Evolutionary conservation across 2,797 vertebrate genomes (phyloP), one percentile per base, ranked within the genome.

Genomic region (Hybognathus amarus): DNA sequence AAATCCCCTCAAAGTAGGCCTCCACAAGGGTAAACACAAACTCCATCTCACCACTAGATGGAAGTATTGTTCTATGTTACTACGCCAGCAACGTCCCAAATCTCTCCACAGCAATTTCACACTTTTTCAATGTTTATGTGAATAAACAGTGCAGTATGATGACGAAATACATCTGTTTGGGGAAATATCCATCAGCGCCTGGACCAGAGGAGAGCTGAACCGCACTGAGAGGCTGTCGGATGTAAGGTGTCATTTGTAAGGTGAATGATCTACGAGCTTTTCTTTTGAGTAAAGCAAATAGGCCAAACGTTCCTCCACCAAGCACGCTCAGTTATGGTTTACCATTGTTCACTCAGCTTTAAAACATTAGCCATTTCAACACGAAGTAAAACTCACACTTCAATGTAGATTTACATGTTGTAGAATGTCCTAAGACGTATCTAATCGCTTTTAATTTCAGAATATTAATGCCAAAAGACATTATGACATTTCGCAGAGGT

Each of bases 11-110:
- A 15, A 27, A 27, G 33, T 13, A 33, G 30, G 30, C 30, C 30
- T 33, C 7, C 15, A 15, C 2, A 6, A 40, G 3, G 45, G 30
- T 15, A 42, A 17, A 30, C 50, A 10, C 2, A 45, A 45, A 40
- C 45, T 38, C 10, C 2, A 7, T 38, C 40, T 38, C 6, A 69
- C 20, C 88, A 76, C 77, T 80, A 89, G 88, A 85, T 89, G 88
- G 82, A 38, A 85, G 73, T 70, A 30, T 85, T 70, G 69, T 10
- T 38, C 77, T 47, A 78, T 30, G 42, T 30, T 68, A 40, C 7
- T 52, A 33, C 2, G 61, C 54, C 24, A 82, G 45, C 22, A 9
- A n/a, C 38, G 47, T 71, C 67, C 50, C 24, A 10, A 66, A 79
- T n/a, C 56, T 38, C 59, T 52, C 64, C 42, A n/a, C 8, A 71